phyloP scores from a whole-genome alignment of 2,113 vertebrate genomes.

The Synodontis membranacea region DNA sequence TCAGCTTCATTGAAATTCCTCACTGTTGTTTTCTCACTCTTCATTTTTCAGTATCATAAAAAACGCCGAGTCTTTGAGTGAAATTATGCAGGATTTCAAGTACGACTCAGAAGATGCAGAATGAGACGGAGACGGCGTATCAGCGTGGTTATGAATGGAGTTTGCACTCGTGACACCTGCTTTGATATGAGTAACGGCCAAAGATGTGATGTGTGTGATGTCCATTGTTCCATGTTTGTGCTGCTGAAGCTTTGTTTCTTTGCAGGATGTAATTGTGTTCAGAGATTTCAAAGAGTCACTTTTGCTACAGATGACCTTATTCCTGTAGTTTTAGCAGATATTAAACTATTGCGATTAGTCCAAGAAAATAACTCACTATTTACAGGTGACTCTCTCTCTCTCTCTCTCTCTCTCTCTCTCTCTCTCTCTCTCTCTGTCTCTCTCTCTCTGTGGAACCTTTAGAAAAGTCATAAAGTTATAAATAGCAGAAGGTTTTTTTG shows the following conservation, averaged over 20 bases:
- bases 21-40: constrained; percentile 3
- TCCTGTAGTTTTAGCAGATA: background rate
- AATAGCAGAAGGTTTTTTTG: background rate
- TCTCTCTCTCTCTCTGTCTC: background rate
- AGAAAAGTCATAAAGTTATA: too few relatives aligned
- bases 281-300: background rate
- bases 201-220: constrained; percentile 22
- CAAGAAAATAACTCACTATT: background rate
- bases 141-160: constrained; percentile 45
- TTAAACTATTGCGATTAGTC: background rate
- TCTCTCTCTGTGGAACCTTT: background rate
- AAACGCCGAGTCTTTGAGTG: constrained; percentile 89
- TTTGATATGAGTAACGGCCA: constrained; percentile 1
- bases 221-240: background rate
- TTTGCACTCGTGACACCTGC: background rate
- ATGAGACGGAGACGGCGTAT: constrained; percentile 1
- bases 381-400: background rate
- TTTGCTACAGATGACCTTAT: background rate
- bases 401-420: too few relatives aligned
- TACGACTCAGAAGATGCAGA: constrained; percentile 85
- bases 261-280: background rate
- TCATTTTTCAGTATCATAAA: constrained; percentile 85
- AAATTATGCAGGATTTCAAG: constrained; percentile 96
- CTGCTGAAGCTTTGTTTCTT: background rate
- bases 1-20: background rate